Conservation (phyloP, 1,140 invertebrate species). For the Hydropsyche tenuis region DNA sequence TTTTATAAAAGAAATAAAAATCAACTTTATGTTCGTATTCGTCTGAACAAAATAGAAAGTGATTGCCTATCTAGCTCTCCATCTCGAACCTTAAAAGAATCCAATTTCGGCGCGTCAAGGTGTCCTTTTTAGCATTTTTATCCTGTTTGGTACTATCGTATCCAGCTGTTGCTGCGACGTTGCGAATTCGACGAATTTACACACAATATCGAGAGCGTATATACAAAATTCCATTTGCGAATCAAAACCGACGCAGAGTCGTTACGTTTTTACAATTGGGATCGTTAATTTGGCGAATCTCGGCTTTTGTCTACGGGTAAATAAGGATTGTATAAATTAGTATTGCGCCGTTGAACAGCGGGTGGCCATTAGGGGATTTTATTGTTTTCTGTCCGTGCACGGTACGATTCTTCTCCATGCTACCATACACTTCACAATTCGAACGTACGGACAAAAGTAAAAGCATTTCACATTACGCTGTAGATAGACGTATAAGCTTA, state of each 20-base stretch:
- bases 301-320: not conserved
- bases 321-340: not conserved
- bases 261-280: no score
- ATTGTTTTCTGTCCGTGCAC: no score
- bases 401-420: no score
- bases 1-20: no score
- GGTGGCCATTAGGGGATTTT: not conserved
- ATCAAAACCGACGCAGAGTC: not conserved
- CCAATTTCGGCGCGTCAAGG: not conserved
- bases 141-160: constrained; percentile 6
- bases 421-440: no score
- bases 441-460: not conserved
- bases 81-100: constrained; percentile 1
- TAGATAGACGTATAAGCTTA: no score
- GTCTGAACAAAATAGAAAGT: no score
- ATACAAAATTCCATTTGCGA: not conserved
- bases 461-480: not conserved
- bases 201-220: not conserved
- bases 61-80: not conserved
- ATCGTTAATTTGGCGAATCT: not conserved
- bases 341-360: not conserved
- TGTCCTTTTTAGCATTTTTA: constrained; percentile 6
- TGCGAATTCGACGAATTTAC: constrained; percentile 4
- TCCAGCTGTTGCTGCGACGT: not conserved
- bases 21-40: no score